Conservation (phyloP, 1,140 invertebrate genomes). For the Helicoverpa zea region DNA sequence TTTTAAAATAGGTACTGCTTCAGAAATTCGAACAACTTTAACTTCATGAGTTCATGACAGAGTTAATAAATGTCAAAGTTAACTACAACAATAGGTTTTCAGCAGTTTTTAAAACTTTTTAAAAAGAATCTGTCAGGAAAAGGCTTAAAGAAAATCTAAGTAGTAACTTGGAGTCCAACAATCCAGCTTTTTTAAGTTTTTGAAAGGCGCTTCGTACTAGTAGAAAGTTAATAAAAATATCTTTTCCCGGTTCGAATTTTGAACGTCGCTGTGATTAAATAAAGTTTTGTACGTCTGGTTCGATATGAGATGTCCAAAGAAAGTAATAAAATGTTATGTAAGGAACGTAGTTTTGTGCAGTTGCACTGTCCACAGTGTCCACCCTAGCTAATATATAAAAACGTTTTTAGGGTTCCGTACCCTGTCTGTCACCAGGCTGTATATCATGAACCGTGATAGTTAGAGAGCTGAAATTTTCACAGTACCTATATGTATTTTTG, state of each 20-base stretch:
- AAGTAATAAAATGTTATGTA: not conserved
- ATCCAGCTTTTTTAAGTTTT: slow-evolving; percentile 33
- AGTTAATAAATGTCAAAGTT: not conserved
- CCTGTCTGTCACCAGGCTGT: too few relatives aligned
- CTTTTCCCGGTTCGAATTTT: slow-evolving; percentile 7
- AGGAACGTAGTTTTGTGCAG: too few relatives aligned
- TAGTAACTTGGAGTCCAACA: not conserved
- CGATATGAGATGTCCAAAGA: not conserved
- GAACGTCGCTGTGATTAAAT: slow-evolving; percentile 12
- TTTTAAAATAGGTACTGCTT: too few relatives aligned
- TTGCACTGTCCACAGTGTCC: too few relatives aligned
- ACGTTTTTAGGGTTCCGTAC: too few relatives aligned
- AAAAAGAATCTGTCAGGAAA: slow-evolving; percentile 6
- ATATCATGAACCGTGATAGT: too few relatives aligned
- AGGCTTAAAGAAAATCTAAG: slow-evolving; percentile 8
- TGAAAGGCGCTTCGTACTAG: slow-evolving; percentile 12
- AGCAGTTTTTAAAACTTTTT: not conserved
- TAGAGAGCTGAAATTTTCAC: too few relatives aligned
- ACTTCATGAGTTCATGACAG: not conserved
- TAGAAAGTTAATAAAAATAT: slow-evolving; percentile 44
- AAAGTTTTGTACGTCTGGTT: slow-evolving; percentile 10
- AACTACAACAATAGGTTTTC: not conserved
- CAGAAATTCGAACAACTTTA: too few relatives aligned
- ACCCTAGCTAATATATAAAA: too few relatives aligned
- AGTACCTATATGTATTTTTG: too few relatives aligned